Evolutionary conservation across 2,888 invertebrate species (phyloP), one percentile per base, ranked within the genome.

Genomic region (Philopedon plagiatum): DNA sequence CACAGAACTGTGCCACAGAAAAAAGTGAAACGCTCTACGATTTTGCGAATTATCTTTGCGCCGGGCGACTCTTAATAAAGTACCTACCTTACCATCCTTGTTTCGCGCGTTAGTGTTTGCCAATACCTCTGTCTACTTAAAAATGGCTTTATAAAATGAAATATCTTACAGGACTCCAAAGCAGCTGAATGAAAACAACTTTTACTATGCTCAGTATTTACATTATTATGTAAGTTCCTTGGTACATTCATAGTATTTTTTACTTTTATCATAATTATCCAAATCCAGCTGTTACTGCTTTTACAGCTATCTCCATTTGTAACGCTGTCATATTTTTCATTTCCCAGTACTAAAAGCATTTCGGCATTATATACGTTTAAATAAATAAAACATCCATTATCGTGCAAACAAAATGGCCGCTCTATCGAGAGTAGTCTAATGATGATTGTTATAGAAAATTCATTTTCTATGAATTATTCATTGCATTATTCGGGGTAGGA

Each of bases 401-500:
- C 49, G 41, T 57, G 44, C 60, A 58, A 57, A 61, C 65, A 64
- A 69, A 62, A 61, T 76, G 74, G 70, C 66, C 56, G 49, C 64
- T 77, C 75, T 71, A 77, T 73, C 68, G 39, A 64, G 41, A 56
- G 39, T 66, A 69, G 57, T 75, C 78, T 80, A 79, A 80, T 77
- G 78, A 77, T 78, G 76, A 79, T 79, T 80, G 78, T 78, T 76
- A 75, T 79, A 76, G 78, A 77, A 78, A 78, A 76, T 65, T 75
- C 73, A 78, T 79, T 77, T 78, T 69, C 74, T 80, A 79, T 79
- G 78, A 76, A 68, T 72, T 63, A 65, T 66, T 67, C 65, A 68
- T 67, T 39, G 13, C 11, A 37, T 29, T 44, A 41, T 41, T 65
- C 64, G 39, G 39, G 58, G 56, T 29, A 46, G 23, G 51, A 26